phyloP scores from a whole-genome alignment of 2,113 vertebrate species.

The Pomatorhinus ruficollis region DNA sequence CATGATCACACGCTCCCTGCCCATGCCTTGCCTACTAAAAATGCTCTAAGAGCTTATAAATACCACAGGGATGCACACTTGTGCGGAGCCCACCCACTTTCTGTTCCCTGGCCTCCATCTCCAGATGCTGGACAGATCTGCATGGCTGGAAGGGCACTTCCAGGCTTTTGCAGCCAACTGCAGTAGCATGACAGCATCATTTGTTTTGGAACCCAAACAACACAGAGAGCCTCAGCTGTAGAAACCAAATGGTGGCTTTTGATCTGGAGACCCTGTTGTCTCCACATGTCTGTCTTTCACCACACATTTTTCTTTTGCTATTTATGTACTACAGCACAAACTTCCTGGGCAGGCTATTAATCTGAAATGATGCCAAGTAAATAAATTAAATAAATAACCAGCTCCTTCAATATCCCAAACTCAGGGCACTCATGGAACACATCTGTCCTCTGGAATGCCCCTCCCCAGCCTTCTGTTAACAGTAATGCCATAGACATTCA shows the following conservation, averaged over 20 bases:
- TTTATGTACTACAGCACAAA: neutral
- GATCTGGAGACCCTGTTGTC: neutral
- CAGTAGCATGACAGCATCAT: neutral
- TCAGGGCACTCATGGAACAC: neutral
- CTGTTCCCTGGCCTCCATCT: neutral
- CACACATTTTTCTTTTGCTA: neutral
- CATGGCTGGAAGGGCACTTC: neutral
- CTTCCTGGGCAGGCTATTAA: neutral
- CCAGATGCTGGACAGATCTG: neutral
- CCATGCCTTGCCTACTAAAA: neutral
- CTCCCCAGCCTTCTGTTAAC: neutral
- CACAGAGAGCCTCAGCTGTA: neutral
- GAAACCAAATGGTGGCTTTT: neutral
- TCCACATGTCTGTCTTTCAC: neutral
- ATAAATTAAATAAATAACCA: neutral
- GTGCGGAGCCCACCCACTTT: neutral
- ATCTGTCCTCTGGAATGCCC: accelerated
- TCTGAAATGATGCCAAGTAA: neutral
- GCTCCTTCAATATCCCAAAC: neutral
- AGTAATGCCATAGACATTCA: neutral
- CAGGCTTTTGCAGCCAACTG: accelerated
- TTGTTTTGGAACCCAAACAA: conserved; percentile 18
- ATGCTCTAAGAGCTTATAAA: neutral
- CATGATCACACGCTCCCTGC: accelerated
- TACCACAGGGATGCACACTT: neutral